Conservation (phyloP, 1,140 invertebrate genomes). For the Drosophila grimshawi region DNA sequence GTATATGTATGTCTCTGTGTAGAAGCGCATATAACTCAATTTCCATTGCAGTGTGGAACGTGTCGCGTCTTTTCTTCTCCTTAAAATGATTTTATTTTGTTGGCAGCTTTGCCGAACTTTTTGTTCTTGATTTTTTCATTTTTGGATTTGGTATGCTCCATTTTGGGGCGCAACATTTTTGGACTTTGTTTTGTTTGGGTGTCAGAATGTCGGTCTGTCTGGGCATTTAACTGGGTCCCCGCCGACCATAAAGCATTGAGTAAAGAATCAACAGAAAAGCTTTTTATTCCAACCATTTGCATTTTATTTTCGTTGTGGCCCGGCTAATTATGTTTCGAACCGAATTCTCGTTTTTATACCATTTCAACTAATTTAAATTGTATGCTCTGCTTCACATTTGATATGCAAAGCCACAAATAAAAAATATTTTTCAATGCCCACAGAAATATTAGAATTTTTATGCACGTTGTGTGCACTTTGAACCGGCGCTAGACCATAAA, state of each 20-base stretch:
- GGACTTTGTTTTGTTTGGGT: slow-evolving; percentile 31
- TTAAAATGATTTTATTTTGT: slow-evolving; percentile 32
- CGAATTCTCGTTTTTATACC: slow-evolving; percentile 38
- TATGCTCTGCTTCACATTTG: slow-evolving; percentile 66
- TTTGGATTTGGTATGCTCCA: slow-evolving; percentile 21
- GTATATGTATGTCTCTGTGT: slow-evolving; percentile 7
- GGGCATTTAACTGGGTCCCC: slow-evolving; percentile 27
- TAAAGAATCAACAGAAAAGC: slow-evolving; percentile 13
- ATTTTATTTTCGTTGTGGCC: slow-evolving; percentile 8
- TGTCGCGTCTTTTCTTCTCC: slow-evolving; percentile 24
- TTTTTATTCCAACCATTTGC: slow-evolving; percentile 1
- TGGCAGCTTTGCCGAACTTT: slow-evolving; percentile 29
- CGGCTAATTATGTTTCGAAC: slow-evolving; percentile 34
- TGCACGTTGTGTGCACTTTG: slow-evolving; percentile 49
- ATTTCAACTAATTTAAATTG: slow-evolving; percentile 71
- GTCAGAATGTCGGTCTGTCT: slow-evolving; percentile 8
- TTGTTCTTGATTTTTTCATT: slow-evolving; percentile 35
- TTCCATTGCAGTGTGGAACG: slow-evolving; percentile 53
- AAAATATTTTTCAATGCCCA: slow-evolving; percentile 12
- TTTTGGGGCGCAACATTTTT: slow-evolving; percentile 20
- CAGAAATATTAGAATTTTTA: slow-evolving; percentile 28
- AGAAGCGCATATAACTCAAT: slow-evolving; percentile 65
- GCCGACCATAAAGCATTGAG: slow-evolving; percentile 11
- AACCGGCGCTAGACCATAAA: slow-evolving; percentile 57
- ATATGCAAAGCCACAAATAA: slow-evolving; percentile 60